Evolutionary conservation across 2,113 vertebrate genomes (phyloP), one percentile per base, ranked within the genome.

Genomic region (Monarcha castaneiventris): DNA sequence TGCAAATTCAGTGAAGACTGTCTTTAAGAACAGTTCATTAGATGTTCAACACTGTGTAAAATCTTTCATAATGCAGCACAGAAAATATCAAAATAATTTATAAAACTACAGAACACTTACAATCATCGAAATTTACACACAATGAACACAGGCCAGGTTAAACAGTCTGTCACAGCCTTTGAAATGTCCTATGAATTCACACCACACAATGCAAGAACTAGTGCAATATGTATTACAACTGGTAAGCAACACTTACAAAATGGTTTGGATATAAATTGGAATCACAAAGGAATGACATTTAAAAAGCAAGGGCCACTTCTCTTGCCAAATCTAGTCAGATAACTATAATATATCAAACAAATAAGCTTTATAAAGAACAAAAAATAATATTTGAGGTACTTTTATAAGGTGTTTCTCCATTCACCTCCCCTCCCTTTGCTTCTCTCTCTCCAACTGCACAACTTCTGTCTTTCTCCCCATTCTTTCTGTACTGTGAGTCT

Each of bases 241-340:
- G 61, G 51, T 73, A 81, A 92, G 93, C 90, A 92, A 83, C 72
- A 75, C 95, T 97, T 96, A 96, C 94, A 97, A 97, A 97, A 97
- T 97, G 96, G 95, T 97, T 97, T 97, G 68, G 17, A 78, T 56
- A 18, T 21, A 68, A 88, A 72, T 6, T 54, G 25, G 35, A 94
- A 93, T 59, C 1, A 0, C 5, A 7, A 80, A 85, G 35, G 46
- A 92, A 87, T 56, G 39, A 21, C 39, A 77, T 49, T 81, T 75
- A 46, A 74, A 90, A 61, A 94, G 30, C 32, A 85, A 93, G 55
- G 27, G 37, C 8, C 16, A 48, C 32, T 67, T 74, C 27, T 73
- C 26, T 67, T 86, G 55, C 8, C 30, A 88, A 63, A 77, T 83
- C 59, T 93, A 66, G 27, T 52, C 75, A 74, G 27, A 9, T 63